Percentiles rank a stretch among this genome's conserved stretches.
Conservation (phyloP, 2,113 vertebrate species). For the Murina feae region DNA sequence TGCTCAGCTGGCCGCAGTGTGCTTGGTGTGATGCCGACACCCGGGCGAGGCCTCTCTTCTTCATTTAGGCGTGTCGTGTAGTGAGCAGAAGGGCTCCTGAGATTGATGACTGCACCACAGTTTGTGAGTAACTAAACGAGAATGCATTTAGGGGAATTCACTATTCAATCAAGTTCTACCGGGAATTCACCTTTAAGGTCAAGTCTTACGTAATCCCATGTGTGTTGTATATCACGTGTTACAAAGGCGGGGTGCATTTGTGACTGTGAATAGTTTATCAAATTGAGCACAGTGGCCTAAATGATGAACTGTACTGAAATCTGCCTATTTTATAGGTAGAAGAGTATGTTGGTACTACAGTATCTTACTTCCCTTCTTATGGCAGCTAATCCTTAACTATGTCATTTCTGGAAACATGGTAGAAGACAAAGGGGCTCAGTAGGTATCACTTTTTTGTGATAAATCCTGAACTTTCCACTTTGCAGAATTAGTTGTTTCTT, state of each 20-base stretch:
- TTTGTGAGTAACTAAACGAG: constrained; percentile 26
- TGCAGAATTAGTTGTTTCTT: background rate
- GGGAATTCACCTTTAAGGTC: background rate
- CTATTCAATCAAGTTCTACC: background rate
- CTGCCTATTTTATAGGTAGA: background rate
- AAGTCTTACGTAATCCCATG: background rate
- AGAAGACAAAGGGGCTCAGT: background rate
- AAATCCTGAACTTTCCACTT: background rate
- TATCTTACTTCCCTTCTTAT: background rate
- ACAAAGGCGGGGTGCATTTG: background rate
- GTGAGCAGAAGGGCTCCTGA: background rate
- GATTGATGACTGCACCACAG: background rate
- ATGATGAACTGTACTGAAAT: background rate
- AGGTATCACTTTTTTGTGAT: background rate
- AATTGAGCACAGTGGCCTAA: background rate
- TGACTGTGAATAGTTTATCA: background rate
- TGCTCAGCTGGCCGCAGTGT: background rate
- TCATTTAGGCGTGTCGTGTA: background rate
- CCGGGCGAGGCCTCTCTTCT: background rate
- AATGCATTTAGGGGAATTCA: background rate
- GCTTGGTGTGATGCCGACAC: background rate
- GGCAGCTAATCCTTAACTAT: background rate
- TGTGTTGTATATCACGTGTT: background rate
- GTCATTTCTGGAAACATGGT: background rate
- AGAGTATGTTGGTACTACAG: background rate